Evolutionary conservation across 1,140 invertebrate genomes (phyloP), one percentile per base, ranked within the genome.

Genomic region (Hycleus phaleratus): DNA sequence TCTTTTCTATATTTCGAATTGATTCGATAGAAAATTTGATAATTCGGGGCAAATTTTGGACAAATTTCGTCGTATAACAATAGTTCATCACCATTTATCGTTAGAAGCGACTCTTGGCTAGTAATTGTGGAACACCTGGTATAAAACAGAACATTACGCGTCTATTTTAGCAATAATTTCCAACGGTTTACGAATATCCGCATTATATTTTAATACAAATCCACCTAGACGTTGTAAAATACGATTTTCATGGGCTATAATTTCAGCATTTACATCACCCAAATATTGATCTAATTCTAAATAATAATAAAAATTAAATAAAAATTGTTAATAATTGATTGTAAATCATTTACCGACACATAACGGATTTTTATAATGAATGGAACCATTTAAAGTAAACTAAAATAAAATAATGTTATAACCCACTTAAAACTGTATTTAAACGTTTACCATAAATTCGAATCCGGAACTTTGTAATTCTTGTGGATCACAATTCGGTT

Each of bases 261-360:
- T 90, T 66, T 86, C 84, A 46, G 84, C 76, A 59, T 85, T 79
- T 50, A 85, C 85, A 71, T 92, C 88, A 8, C 89, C 90, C 32
- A 91, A 77, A 49, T 81, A 74, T 52, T 77, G 72, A 71, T 94
- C 90, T 56, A 93, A 65, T 72, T 91, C 90, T 91, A 69, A n/a
- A 78, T 72, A 48, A 65, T 57, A 58, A 48, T 11, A 61, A 53
- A 56, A 25, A 59, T 63, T 59, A 49, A 59, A 42, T 18, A 18
- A 18, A 18, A 18, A 32, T 32, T 1, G 4, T 32, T 32, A 32
- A 42, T 38, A 52, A 40, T 38, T 45, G 0, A 59, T 38, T 60
- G 43, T 26, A 26, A 11, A 61, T 49, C 39, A 47, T 44, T 58
- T 75, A 90, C 88, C 86, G 77, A 78, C 81, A 55, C 86, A 90